Percentiles rank a stretch among this genome's conserved stretches.
These are phyloP conservation scores for Trachelus stipa DNA, from an alignment of 2,888 invertebrate genomes.

Conservation along the genomic window DNA sequence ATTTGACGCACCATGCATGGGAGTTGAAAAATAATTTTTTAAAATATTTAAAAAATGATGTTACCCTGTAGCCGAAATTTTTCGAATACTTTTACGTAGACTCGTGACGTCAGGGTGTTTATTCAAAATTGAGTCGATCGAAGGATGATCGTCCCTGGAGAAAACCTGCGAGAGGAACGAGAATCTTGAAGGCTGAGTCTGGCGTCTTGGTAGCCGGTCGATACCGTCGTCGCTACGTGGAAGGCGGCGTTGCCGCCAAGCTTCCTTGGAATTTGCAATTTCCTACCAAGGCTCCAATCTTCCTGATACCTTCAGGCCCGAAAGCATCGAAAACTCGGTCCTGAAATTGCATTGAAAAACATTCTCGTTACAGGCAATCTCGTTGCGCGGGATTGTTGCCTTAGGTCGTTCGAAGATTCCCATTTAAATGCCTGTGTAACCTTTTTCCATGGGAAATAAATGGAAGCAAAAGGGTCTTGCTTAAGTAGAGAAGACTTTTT, in stretches of 20 bases:
- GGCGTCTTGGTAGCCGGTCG: slow-evolving; percentile 57
- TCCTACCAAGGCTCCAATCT: slow-evolving; percentile 31
- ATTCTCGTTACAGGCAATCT: neutral
- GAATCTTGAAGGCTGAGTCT: slow-evolving; percentile 48
- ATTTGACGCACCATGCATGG: neutral
- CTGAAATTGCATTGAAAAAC: neutral
- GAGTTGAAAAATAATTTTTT: no score
- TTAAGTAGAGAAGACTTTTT: neutral
- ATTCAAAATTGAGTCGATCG: neutral
- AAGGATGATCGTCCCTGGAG: neutral
- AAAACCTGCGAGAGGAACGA: neutral
- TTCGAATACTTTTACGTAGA: neutral
- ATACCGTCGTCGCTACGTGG: slow-evolving; percentile 46
- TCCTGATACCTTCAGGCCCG: neutral
- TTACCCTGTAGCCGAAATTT: neutral
- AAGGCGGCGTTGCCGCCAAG: slow-evolving; percentile 55
- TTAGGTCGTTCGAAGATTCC: neutral
- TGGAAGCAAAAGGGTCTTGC: neutral
- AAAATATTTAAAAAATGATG: neutral
- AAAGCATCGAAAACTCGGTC: neutral
- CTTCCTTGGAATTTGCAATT: slow-evolving; percentile 51
- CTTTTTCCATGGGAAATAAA: neutral
- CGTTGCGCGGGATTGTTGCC: neutral
- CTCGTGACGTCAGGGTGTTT: neutral
- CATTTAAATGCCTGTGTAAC: neutral